phyloP scores from a whole-genome alignment of 1,140 invertebrate species.

The Diploscapter pachys region DNA sequence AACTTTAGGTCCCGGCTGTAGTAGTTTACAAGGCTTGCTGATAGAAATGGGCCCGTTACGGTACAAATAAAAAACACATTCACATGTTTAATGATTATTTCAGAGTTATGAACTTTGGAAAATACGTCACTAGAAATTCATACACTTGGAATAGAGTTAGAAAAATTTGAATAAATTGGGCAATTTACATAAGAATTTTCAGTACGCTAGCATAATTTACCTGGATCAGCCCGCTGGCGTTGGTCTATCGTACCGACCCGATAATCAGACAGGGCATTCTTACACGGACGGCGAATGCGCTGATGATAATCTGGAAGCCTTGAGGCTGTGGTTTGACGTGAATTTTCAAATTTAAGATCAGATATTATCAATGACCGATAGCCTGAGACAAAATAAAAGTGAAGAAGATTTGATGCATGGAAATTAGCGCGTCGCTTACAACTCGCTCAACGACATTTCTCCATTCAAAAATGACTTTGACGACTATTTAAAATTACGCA shows the following conservation, averaged over 20 bases:
- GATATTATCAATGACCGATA: too few species aligned
- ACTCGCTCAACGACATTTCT: too few species aligned
- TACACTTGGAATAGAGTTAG: constrained; percentile 63
- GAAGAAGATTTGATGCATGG: too few species aligned
- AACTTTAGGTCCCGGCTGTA: constrained; percentile 61
- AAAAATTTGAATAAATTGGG: too few species aligned
- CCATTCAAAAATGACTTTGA: too few species aligned
- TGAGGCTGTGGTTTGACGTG: constrained; percentile 61
- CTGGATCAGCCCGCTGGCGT: constrained; percentile 65
- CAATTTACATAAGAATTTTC: too few species aligned
- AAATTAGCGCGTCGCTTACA: too few species aligned
- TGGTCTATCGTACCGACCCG: constrained; percentile 61
- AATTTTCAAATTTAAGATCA: too few species aligned
- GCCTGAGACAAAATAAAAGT: too few species aligned
- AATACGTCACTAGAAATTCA: constrained; percentile 58
- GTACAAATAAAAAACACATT: neutral
- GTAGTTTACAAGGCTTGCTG: constrained; percentile 62
- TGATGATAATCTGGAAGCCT: constrained; percentile 61
- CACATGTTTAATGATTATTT: too few species aligned
- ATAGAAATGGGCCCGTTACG: constrained; percentile 64
- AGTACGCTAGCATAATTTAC: constrained; percentile 70
- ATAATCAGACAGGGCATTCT: constrained; percentile 55
- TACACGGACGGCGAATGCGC: constrained; percentile 61
- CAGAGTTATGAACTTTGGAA: constrained; percentile 49
- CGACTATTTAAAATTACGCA: too few species aligned